A percentile compares a stretch with the other conserved stretches of the same genome.
These are phyloP conservation scores for Drosophila pullipes DNA, from an alignment of 2,888 invertebrate species.

Conservation along the genomic window DNA sequence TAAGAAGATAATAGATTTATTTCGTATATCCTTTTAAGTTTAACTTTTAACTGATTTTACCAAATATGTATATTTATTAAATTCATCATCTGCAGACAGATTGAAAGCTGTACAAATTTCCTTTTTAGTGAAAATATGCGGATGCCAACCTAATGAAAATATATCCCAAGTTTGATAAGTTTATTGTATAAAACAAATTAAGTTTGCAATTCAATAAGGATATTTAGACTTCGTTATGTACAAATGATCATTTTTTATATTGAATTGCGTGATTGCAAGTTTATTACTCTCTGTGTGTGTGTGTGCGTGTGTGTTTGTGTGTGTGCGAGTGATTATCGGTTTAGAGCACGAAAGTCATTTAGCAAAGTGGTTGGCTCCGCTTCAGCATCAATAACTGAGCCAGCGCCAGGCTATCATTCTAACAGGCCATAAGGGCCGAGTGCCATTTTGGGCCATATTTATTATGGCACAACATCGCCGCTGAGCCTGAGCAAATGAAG, in stretches of 20 bases:
- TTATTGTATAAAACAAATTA: background rate
- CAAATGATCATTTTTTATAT: slow-evolving; percentile 9
- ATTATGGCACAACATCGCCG: slow-evolving; percentile 19
- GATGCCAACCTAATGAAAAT: background rate
- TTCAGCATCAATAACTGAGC: slow-evolving; percentile 52
- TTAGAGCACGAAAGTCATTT: slow-evolving; percentile 66
- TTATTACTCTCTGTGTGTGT: background rate
- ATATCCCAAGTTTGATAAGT: background rate
- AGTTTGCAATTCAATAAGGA: background rate
- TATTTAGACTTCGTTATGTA: slow-evolving; percentile 15
- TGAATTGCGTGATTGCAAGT: slow-evolving; percentile 11
- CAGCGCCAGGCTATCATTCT: background rate
- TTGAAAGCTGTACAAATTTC: background rate
- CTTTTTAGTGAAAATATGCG: too few species aligned
- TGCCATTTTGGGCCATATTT: slow-evolving; percentile 44
- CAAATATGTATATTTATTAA: background rate
- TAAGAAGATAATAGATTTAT: background rate
- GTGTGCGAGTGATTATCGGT: slow-evolving; percentile 60
- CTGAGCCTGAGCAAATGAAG: slow-evolving; percentile 35
- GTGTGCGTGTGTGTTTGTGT: slow-evolving; percentile 30
- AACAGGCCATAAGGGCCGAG: background rate
- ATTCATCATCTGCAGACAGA: background rate
- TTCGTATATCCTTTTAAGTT: background rate
- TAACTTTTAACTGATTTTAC: background rate
- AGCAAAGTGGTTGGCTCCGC: slow-evolving; percentile 63